phyloP scores from a whole-genome alignment of 2,113 vertebrate genomes.

The Gymnarchus niloticus region DNA sequence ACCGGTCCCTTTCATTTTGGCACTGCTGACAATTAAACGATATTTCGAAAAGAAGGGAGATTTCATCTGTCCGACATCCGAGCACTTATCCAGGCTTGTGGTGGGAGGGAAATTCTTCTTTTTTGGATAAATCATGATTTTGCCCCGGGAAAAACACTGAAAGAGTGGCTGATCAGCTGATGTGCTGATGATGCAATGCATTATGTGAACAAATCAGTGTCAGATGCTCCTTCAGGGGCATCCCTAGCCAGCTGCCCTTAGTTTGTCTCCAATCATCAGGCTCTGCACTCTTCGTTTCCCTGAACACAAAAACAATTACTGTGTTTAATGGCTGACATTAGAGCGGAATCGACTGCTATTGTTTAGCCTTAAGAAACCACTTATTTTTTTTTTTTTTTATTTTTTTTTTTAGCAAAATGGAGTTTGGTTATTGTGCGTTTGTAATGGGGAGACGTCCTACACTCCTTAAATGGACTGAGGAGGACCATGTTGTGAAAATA shows the following conservation, averaged over 20 bases:
- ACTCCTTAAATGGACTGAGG: background rate
- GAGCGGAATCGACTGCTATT: background rate
- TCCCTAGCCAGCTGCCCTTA: background rate
- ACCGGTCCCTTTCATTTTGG: background rate
- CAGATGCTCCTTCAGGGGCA: constrained; percentile 2
- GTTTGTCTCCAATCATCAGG: background rate
- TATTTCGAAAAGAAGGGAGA: background rate
- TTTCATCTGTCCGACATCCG: background rate
- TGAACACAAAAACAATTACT: constrained; percentile 17
- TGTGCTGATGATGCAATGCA: constrained; percentile 19
- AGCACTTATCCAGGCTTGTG: background rate
- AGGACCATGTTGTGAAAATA: background rate
- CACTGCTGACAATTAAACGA: background rate
- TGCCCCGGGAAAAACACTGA: background rate
- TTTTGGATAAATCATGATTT: background rate
- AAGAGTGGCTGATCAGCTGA: constrained; percentile 13
- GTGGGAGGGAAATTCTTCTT: background rate
- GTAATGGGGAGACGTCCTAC: background rate
- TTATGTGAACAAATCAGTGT: constrained; percentile 16
- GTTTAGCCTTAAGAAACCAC: background rate
- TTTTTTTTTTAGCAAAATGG: too few species aligned
- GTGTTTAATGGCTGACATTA: background rate
- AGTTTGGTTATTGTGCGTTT: background rate
- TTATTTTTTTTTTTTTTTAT: background rate
- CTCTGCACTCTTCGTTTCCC: background rate